Percentiles rank a stretch among this genome's conserved stretches.
Evolutionary conservation across 2,797 vertebrate species (phyloP).

Genomic region (Xyrichtys novacula): DNA sequence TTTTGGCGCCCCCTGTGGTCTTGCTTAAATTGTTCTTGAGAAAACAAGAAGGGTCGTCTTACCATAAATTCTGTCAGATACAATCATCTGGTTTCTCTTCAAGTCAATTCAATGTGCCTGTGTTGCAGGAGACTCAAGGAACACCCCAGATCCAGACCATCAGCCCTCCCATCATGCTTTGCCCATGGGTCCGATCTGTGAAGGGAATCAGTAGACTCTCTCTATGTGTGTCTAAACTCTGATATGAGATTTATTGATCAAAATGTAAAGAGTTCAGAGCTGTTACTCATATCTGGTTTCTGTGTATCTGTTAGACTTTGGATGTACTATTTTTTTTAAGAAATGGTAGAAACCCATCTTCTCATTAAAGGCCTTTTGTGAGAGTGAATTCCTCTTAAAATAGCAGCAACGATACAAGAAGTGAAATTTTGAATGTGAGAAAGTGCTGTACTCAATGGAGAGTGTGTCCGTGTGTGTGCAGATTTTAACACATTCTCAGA

Average conservation of each 20-base stretch:
- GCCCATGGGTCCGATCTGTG: not conserved
- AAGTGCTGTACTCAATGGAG: slow-evolving; percentile 13
- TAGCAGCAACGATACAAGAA: not conserved
- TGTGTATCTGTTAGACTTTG: too few relatives aligned
- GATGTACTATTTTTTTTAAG: too few relatives aligned
- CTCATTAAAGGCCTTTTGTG: fast-evolving
- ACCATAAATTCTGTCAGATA: not conserved
- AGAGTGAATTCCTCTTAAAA: slow-evolving; percentile 28
- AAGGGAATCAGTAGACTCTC: not conserved
- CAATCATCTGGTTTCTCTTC: not conserved
- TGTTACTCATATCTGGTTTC: too few relatives aligned
- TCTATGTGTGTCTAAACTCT: too few relatives aligned
- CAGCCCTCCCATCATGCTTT: not conserved
- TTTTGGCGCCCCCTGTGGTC: too few relatives aligned
- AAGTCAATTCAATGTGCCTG: not conserved
- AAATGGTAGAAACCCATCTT: too few relatives aligned
- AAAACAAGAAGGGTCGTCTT: too few relatives aligned
- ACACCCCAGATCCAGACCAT: not conserved
- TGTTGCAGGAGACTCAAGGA: slow-evolving; percentile 16
- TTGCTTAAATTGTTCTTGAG: too few relatives aligned
- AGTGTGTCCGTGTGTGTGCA: not conserved
- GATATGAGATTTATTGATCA: too few relatives aligned
- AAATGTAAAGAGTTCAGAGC: too few relatives aligned
- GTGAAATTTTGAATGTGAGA: slow-evolving; percentile 20
- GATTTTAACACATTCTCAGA: not conserved